Base-by-base conservation (phyloP, 2,888 invertebrate species). In the Andrena fulva region DNA sequence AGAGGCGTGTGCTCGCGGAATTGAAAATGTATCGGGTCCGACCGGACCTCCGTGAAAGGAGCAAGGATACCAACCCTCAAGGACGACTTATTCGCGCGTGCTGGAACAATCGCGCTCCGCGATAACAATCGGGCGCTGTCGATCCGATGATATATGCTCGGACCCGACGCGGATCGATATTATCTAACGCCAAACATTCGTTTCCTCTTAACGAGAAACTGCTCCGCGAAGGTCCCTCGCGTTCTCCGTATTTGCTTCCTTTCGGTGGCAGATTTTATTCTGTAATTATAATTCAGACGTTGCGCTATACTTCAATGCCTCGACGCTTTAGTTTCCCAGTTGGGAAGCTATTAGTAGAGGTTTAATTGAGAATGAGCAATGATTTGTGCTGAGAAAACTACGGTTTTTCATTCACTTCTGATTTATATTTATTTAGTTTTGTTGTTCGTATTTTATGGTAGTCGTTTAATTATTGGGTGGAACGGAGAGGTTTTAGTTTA, bases 1-100 rank as follows among this genome's bases (percentile, higher is more conserved):
- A 8, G 24, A 50, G 62, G 42, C 68, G 67, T 62, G 59, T 60
- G 77, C 54, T 16, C 27, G 42, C 67, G 50, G 73, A 84, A 86
- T 83, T 80, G 84, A 68, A 78, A 86, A 64, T 81, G 67, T 84
- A 81, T 75, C 75, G 74, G 52, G 48, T 66, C 67, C 71, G 79
- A 77, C 31, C 74, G 75, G 69, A 66, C 70, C 56, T 71, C 42
- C 81, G 88, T 87, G 87, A 87, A 87, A 87, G 87, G 87, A 73
- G 66, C 75, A 78, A 77, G 71, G 73, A 87, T 84, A 87, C 64
- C 29, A 27, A 72, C 80, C 63, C 8, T 67, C 85, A 87, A 87
- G 87, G 86, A 84, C 88, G 54, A 33, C 35, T 73, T 52, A 56
- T 33, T 59, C 42, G 64, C 68, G 52, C 73, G 77, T 69, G 59